Conservation (phyloP, 2,113 vertebrate genomes). For the Plecotus auritus region DNA sequence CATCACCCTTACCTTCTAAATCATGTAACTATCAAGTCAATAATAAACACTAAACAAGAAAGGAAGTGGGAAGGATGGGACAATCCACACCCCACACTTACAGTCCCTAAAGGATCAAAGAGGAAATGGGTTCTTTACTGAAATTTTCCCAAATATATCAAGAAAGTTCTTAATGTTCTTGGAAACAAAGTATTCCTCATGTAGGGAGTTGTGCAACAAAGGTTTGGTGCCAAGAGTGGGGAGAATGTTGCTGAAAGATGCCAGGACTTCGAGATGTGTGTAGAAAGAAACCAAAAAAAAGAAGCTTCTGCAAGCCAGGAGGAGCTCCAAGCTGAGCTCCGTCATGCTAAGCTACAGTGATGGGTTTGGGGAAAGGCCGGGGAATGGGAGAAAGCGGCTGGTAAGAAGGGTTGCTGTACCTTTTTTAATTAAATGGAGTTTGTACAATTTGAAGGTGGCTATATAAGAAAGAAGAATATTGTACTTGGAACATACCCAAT, state of each 20-base stretch:
- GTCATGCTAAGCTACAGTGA: background rate
- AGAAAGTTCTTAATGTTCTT: constrained; percentile 54
- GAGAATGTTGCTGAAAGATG: background rate
- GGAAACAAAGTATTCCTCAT: constrained; percentile 6
- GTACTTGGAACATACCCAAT: background rate
- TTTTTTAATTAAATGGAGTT: background rate
- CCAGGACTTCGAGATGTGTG: background rate
- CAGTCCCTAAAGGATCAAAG: background rate
- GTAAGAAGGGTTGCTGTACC: background rate
- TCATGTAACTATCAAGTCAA: background rate
- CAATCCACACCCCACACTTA: background rate
- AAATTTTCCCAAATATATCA: constrained; percentile 26
- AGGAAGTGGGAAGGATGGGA: background rate
- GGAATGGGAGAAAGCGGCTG: background rate
- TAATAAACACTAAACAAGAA: background rate
- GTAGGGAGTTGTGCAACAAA: constrained; percentile 25
- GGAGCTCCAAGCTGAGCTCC: background rate
- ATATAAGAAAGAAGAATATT: background rate
- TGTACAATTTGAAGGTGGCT: background rate
- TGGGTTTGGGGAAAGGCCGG: background rate
- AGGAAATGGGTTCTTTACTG: constrained; percentile 39
- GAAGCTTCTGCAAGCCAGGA: background rate
- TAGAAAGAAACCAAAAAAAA: constrained; percentile 1
- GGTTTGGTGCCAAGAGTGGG: background rate
- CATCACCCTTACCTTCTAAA: background rate